Base-by-base conservation (phyloP, 1,140 invertebrate genomes). In the Habropoda laboriosa region DNA sequence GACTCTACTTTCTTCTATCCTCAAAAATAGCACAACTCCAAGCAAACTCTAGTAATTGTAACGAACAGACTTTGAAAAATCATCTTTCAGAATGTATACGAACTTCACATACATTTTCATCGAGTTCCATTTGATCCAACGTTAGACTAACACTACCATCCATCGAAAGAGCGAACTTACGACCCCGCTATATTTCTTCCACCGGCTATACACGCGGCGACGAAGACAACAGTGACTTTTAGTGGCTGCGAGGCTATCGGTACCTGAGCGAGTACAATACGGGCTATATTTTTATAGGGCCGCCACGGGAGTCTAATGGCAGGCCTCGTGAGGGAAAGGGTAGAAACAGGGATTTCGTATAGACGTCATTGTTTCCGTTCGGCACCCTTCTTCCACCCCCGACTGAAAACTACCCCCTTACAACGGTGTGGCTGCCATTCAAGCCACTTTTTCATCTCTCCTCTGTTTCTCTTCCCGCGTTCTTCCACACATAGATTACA, bases 401-500 rank as follows among this genome's bases (percentile, higher is more conserved):
- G 75, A 55, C 84, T 89, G 87, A 89, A 89, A 91, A 90, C 88
- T 89, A 91, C 91, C 90, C 85, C 89, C 90, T 92, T 90, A 90
- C 86, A 88, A 86, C 86, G 78, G 82, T 83, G 82, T 83, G 88
- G 79, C 76, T 89, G 86, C 88, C 86, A 90, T 91, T 91, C 85
- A 87, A 88, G 89, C 91, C 88, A 92, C 90, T 92, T 92, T 92
- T 92, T 92, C 90, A 92, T 91, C 88, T 86, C 85, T 88, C 87
- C 80, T 86, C 84, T 84, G 81, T 81, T 84, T 88, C 90, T 90
- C 91, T 89, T 91, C 82, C 82, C 87, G 85, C 90, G 89, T 92
- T 91, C 92, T 92, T 91, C 88, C 88, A 90, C 91, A 91, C 92
- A 93, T 93, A 92, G 91, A 92, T 92, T 92, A 93, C 91, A 93